phyloP scores from a whole-genome alignment of 1,140 invertebrate species.

The Hycleus phaleratus region DNA sequence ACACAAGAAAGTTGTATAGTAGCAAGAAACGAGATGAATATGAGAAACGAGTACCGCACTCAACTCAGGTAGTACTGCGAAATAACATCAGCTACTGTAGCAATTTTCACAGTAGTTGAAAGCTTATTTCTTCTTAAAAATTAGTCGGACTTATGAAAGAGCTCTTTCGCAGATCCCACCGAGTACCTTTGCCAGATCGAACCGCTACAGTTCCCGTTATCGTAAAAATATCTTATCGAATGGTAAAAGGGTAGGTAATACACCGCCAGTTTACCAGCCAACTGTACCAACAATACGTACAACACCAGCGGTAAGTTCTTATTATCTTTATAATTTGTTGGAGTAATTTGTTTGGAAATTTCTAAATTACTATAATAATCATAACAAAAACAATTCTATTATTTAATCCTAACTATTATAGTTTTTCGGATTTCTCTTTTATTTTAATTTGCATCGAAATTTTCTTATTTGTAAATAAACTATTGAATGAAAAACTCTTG shows the following conservation, averaged over 20 bases:
- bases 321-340: not conserved
- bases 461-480: constrained; percentile 1
- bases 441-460: not conserved
- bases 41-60: constrained; percentile 2
- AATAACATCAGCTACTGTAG: no score
- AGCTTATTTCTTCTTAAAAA: not conserved
- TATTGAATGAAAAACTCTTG: no score
- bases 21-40: constrained; percentile 16
- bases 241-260: constrained; percentile 25
- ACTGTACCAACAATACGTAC: constrained; percentile 30
- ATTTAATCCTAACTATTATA: not conserved
- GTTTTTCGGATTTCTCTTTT: not conserved
- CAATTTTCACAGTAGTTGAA: not conserved
- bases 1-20: not conserved
- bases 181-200: constrained; percentile 13
- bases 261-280: constrained; percentile 32
- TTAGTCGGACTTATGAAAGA: not conserved
- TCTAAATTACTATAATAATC: not conserved
- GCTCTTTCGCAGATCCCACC: constrained; percentile 10
- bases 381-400: not conserved
- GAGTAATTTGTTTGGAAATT: not conserved
- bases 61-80: not conserved
- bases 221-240: constrained; percentile 28
- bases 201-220: constrained; percentile 34
- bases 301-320: constrained; percentile 10